Conservation (phyloP, 1,140 invertebrate genomes). For the Helicoverpa zea region DNA sequence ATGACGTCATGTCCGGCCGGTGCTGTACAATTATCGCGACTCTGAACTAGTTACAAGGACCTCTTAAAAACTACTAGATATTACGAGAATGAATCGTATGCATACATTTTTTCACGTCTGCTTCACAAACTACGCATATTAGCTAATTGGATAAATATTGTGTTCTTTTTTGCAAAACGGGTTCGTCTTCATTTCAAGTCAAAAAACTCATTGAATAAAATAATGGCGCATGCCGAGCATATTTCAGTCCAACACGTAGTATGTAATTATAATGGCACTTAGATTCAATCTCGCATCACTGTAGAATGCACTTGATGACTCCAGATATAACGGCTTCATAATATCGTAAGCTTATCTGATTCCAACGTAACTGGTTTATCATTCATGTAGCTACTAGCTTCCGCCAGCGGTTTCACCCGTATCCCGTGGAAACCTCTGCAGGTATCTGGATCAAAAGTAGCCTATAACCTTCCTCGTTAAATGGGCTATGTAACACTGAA, state of each 20-base stretch:
- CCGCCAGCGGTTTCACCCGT: no score
- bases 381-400: not conserved
- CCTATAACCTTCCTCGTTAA: no score
- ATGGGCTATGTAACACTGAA: no score
- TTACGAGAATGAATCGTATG: conserved; percentile 28
- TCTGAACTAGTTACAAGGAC: conserved; percentile 52
- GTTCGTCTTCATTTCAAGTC: not conserved
- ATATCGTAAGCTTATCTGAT: conserved; percentile 1
- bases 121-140: not conserved
- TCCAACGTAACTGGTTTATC: not conserved
- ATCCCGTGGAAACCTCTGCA: no score
- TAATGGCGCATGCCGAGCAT: not conserved
- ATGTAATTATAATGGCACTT: conserved; percentile 26
- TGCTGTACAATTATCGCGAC: conserved; percentile 43
- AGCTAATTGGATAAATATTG: conserved; percentile 21
- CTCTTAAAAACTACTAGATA: conserved; percentile 41
- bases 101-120: not conserved
- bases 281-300: conserved; percentile 11
- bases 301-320: conserved; percentile 17
- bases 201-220: not conserved
- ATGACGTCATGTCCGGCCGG: conserved; percentile 42
- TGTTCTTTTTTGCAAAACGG: not conserved
- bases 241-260: not conserved
- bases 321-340: conserved; percentile 19
- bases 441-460: no score